phyloP scores from a whole-genome alignment of 2,888 invertebrate genomes.

The Eristalis arbustorum region DNA sequence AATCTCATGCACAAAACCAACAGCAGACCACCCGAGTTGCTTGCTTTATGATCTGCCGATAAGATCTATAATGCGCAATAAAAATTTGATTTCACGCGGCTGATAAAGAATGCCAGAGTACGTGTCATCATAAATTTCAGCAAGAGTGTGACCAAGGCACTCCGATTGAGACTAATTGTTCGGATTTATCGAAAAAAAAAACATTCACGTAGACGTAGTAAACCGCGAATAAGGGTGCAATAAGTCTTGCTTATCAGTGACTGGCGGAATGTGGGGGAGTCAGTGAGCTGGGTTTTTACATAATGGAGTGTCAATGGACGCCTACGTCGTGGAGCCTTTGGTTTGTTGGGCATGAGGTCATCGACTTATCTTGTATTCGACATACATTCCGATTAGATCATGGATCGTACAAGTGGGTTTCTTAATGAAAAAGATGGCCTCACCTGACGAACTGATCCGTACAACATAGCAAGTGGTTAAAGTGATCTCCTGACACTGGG shows the following conservation, averaged over 20 bases:
- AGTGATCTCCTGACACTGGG: too few species aligned
- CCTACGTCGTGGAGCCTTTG: too few species aligned
- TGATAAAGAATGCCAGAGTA: background rate
- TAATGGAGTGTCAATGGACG: background rate
- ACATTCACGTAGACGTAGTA: background rate
- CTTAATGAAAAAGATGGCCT: too few species aligned
- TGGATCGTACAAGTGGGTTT: too few species aligned
- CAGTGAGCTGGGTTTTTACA: too few species aligned
- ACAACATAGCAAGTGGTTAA: too few species aligned
- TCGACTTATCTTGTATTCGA: too few species aligned
- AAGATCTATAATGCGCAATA: background rate
- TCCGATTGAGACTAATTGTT: background rate
- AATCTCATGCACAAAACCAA: background rate
- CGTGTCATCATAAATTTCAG: background rate
- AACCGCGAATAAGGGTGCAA: background rate
- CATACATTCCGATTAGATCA: too few species aligned
- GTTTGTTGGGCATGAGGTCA: too few species aligned
- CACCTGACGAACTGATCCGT: too few species aligned
- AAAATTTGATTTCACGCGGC: background rate
- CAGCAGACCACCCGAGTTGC: background rate
- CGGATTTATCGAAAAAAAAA: background rate
- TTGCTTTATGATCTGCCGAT: background rate
- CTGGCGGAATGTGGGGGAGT: background rate
- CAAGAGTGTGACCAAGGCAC: background rate
- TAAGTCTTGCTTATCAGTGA: background rate